These are phyloP conservation scores for Allophyes oxyacanthae DNA, from an alignment of 2,888 invertebrate genomes.

Conservation along the genomic window DNA sequence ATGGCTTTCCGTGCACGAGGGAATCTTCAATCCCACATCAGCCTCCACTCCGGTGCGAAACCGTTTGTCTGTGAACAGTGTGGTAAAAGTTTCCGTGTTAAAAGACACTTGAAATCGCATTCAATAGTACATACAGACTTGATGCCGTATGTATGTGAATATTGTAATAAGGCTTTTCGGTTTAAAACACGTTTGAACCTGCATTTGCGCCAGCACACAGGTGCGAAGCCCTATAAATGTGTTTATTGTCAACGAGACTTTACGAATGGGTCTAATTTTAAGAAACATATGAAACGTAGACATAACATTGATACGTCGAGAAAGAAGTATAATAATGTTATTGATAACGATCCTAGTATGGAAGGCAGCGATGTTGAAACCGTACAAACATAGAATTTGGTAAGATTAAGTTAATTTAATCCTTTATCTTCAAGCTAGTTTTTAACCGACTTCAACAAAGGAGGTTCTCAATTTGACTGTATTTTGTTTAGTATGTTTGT, in stretches of 20 bases:
- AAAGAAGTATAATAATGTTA: conserved; percentile 67
- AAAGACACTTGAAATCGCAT: conserved; percentile 84
- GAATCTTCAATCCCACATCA: conserved; percentile 80
- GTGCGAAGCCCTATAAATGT: conserved; percentile 83
- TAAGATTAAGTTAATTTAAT: neutral
- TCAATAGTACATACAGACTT: conserved; percentile 84
- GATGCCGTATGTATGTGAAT: conserved; percentile 81
- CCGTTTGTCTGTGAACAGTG: conserved; percentile 86
- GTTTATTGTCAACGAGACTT: conserved; percentile 81
- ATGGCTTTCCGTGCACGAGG: conserved; percentile 82
- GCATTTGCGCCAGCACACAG: conserved; percentile 84
- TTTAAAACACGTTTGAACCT: conserved; percentile 83
- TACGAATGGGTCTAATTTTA: conserved; percentile 85
- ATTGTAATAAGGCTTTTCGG: conserved; percentile 82
- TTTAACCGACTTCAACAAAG: neutral
- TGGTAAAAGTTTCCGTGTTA: conserved; percentile 82
- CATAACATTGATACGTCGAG: conserved; percentile 82
- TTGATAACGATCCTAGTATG: conserved; percentile 51
- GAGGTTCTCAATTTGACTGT: no score
- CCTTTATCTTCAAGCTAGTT: conserved; percentile 11
- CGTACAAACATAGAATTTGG: conserved; percentile 9
- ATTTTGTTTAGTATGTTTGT: no score
- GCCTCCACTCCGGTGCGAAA: conserved; percentile 79
- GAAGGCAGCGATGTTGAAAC: conserved; percentile 36
- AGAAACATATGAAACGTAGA: conserved; percentile 84